Conservation (phyloP, 2,797 vertebrate species). For the Geotrypetes seraphini region DNA sequence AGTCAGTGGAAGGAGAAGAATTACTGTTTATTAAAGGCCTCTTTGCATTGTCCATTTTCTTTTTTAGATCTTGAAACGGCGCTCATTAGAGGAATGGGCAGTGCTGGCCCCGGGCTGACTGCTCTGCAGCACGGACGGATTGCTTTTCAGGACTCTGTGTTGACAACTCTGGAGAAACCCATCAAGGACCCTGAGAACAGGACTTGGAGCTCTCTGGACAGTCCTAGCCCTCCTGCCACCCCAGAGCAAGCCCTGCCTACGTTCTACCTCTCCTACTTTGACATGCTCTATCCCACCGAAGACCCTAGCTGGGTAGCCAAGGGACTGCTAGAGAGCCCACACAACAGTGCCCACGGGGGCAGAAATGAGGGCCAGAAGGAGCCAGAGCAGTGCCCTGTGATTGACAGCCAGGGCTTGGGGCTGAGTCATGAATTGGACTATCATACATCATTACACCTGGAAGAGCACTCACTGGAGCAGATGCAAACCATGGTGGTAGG, state of each 20-base stretch:
- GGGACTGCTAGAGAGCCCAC: conserved; percentile 38
- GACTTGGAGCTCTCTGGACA: conserved; percentile 58
- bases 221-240: conserved; percentile 48
- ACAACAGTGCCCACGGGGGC: conserved; percentile 1
- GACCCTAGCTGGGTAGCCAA: conserved; percentile 70
- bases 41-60: conserved; percentile 24
- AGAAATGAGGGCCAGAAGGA: conserved; percentile 29
- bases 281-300: conserved; percentile 73
- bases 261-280: conserved; percentile 82
- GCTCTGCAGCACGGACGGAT: conserved; percentile 43
- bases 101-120: conserved; percentile 56
- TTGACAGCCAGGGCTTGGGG: conserved; percentile 87
- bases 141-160: conserved; percentile 51
- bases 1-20: conserved; percentile 16
- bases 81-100: conserved; percentile 62
- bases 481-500: conserved; percentile 95
- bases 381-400: conserved; percentile 76
- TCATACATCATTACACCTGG: conserved; percentile 56
- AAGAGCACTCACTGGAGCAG: conserved; percentile 89
- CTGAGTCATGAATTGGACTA: conserved; percentile 66
- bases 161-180: conserved; percentile 47
- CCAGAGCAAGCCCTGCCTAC: conserved; percentile 64
- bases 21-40: neutral
- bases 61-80: conserved; percentile 22
- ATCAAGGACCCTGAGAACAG: conserved; percentile 24